Percentiles rank a stretch among this genome's conserved stretches.
Conservation (phyloP, 2,888 invertebrate species). For the Drosophila birchii region DNA sequence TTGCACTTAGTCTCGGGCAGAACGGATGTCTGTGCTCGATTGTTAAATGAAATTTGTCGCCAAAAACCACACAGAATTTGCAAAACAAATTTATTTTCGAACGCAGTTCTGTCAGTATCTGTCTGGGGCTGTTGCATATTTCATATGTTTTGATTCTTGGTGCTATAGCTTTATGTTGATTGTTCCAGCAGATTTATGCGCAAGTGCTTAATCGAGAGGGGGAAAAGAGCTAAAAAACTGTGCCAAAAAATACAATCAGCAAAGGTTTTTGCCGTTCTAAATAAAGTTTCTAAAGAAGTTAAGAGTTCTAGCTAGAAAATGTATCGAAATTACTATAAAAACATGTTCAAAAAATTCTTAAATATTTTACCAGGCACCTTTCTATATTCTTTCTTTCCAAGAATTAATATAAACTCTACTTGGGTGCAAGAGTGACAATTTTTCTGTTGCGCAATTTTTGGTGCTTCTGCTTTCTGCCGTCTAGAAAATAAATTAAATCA, state of each 20-base stretch:
- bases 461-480: slow-evolving; percentile 29
- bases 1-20: slow-evolving; percentile 47
- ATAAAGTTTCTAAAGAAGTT: neutral
- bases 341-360: neutral
- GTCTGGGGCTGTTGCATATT: slow-evolving; percentile 62
- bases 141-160: slow-evolving; percentile 50
- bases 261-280: neutral
- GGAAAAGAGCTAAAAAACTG: slow-evolving; percentile 8
- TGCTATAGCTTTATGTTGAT: slow-evolving; percentile 52
- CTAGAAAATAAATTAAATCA: slow-evolving; percentile 74
- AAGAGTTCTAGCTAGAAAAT: neutral
- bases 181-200: slow-evolving; percentile 39
- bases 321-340: neutral
- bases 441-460: slow-evolving; percentile 62
- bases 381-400: neutral
- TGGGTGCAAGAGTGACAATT: slow-evolving; percentile 47
- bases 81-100: slow-evolving; percentile 54
- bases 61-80: slow-evolving; percentile 69
- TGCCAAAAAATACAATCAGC: slow-evolving; percentile 33
- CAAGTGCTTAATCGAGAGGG: slow-evolving; percentile 37
- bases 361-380: neutral
- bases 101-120: slow-evolving; percentile 32
- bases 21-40: slow-evolving; percentile 73
- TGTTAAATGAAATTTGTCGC: slow-evolving; percentile 66
- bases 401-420: slow-evolving; percentile 36